Evolutionary conservation across 2,113 vertebrate genomes (phyloP), one percentile per base, ranked within the genome.

Genomic region (Stictonetta naevosa): DNA sequence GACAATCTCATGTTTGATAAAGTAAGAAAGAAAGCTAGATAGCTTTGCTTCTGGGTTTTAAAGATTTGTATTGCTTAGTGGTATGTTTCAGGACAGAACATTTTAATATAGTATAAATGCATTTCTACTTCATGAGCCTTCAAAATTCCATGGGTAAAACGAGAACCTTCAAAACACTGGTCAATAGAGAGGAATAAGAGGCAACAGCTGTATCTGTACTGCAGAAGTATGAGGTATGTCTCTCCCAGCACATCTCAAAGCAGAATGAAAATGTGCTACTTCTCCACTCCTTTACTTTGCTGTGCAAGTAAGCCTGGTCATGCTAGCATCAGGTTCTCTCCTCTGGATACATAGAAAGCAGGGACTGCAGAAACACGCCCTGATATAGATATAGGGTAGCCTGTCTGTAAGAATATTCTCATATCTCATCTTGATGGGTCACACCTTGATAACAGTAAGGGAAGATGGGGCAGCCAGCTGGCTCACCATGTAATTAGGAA

Each of bases 101-200:
- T n/a, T 55, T n/a, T 36, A 33, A 31, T 8, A 5, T 6, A 21
- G 13, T 15, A 4, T 31, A 69, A 77, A 62, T 18, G 29, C 6
- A 29, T 6, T 55, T 78, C 6, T 33, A 0, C 38, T 50, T 46
- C 44, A 6, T 50, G 44, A 74, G 5, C 40, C 11, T 67, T 83
- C 15, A 16, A n/a, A 9, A 12, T 28, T 28, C 31, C 2, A 2
- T 29, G 11, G 14, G 5, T 76, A 29, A 72, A 82, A 48, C 2
- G 5, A 5, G 22, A 40, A 26, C 25, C 5, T 2, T 8, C 26
- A 17, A 21, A 67, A 53, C 9, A 9, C 0, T 3, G 22, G 13
- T 18, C 14, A 50, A 0, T 8, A 33, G 46, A 59, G 20, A 82
- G 18, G 9, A 23, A 33, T 10, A 3, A 3, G 3, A 73, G 31